These are phyloP conservation scores for Rana temporaria DNA, from an alignment of 2,113 vertebrate species.

Conservation along the genomic window DNA sequence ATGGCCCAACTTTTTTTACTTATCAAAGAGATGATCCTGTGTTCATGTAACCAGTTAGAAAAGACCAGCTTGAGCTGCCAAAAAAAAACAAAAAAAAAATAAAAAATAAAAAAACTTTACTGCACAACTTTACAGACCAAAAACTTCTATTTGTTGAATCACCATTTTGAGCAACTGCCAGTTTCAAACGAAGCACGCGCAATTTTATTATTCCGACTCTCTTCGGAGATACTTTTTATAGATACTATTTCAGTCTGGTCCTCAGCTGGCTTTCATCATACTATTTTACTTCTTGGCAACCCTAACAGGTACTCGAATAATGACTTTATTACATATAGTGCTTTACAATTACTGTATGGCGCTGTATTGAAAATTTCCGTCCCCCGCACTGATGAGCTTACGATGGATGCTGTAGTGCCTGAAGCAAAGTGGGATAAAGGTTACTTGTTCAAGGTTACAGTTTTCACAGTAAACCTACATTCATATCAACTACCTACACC, in stretches of 20 bases:
- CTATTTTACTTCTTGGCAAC: conserved; percentile 52
- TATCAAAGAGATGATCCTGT: no score
- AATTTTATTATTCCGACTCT: conserved; percentile 58
- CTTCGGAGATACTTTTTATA: conserved; percentile 57
- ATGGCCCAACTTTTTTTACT: no score
- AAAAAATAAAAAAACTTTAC: fast-evolving
- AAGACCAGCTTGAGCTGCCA: not conserved
- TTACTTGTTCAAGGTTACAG: not conserved
- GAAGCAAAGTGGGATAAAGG: conserved; percentile 6
- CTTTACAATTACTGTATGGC: not conserved
- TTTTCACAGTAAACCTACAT: not conserved
- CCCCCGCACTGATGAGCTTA: not conserved
- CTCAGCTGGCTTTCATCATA: conserved; percentile 53
- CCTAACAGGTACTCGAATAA: not conserved
- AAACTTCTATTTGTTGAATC: conserved; percentile 40
- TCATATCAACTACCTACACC: not conserved
- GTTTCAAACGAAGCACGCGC: conserved; percentile 41
- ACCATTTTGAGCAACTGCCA: conserved; percentile 47
- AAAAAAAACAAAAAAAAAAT: no score
- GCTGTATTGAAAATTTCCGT: not conserved
- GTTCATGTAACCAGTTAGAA: not conserved
- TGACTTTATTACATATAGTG: conserved; percentile 10
- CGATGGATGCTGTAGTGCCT: not conserved
- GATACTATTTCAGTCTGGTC: conserved; percentile 51
- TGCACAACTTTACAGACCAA: conserved; percentile 9